These are phyloP conservation scores for Paraplagusia blochii DNA, from an alignment of 2,113 vertebrate species.

Conservation along the genomic window DNA sequence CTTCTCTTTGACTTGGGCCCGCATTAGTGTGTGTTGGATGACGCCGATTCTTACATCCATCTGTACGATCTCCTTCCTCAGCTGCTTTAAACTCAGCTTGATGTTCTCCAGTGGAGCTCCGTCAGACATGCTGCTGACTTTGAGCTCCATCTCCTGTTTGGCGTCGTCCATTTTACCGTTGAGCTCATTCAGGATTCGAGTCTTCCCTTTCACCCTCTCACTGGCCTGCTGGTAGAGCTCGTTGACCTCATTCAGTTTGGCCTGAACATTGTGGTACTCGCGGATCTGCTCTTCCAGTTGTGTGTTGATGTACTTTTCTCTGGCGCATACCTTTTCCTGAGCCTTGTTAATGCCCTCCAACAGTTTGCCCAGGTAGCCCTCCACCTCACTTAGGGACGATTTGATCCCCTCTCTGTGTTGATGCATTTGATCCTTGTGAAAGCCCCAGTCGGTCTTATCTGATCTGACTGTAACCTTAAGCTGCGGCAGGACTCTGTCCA, in stretches of 20 bases:
- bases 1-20: slow-evolving; percentile 91
- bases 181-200: slow-evolving; percentile 88
- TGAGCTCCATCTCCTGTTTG: slow-evolving; percentile 97
- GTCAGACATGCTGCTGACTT: slow-evolving; percentile 96
- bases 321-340: slow-evolving; percentile 91
- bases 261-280: slow-evolving; percentile 87
- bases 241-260: slow-evolving; percentile 87
- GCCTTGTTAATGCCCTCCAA: slow-evolving; percentile 90
- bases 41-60: slow-evolving; percentile 94
- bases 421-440: slow-evolving; percentile 96
- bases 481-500: slow-evolving; percentile 92
- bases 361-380: slow-evolving; percentile 89
- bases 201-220: slow-evolving; percentile 86
- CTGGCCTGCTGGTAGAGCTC: slow-evolving; percentile 89
- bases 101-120: slow-evolving; percentile 95
- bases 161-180: slow-evolving; percentile 93
- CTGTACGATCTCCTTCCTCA: slow-evolving; percentile 91
- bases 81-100: slow-evolving; percentile 91
- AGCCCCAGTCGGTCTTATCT: slow-evolving; percentile 98
- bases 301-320: slow-evolving; percentile 96
- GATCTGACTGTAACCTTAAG: slow-evolving; percentile 90
- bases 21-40: slow-evolving; percentile 89
- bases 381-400: slow-evolving; percentile 86
- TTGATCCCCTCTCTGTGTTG: slow-evolving; percentile 91
- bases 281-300: slow-evolving; percentile 89